phyloP scores from a whole-genome alignment of 1,140 invertebrate genomes.

The Drosophila seguyi region DNA sequence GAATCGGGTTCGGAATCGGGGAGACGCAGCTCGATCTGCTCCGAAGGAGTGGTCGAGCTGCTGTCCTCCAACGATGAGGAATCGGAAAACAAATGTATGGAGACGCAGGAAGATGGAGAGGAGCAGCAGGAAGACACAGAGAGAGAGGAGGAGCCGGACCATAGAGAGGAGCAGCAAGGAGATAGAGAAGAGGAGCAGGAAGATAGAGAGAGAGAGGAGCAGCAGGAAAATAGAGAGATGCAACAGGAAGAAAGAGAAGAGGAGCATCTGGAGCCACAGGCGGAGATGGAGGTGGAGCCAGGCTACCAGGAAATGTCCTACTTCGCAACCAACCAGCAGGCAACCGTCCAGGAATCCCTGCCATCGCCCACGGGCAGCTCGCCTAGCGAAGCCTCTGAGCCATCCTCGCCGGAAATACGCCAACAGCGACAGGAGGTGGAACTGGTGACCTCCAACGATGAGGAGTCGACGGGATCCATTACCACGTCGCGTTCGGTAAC shows the following conservation, averaged over 20 bases:
- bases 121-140: background rate
- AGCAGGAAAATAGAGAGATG: background rate
- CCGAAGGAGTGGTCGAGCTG: background rate
- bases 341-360: background rate
- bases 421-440: conserved; percentile 20
- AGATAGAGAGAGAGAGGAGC: background rate
- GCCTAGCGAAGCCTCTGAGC: conserved; percentile 44
- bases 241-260: background rate
- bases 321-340: background rate
- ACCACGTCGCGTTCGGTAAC: conserved; percentile 60
- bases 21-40: background rate
- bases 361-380: conserved; percentile 52
- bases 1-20: background rate
- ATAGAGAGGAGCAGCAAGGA: background rate
- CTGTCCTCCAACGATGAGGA: background rate
- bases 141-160: background rate
- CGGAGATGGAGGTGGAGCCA: background rate
- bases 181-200: background rate
- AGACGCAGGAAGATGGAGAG: background rate
- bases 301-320: conserved; percentile 14
- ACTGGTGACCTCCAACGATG: conserved; percentile 58
- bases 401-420: conserved; percentile 34
- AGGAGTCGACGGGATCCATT: conserved; percentile 66
- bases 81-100: background rate
- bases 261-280: background rate